phyloP scores from a whole-genome alignment of 2,888 invertebrate genomes.

The Nephrotoma flavescens region DNA sequence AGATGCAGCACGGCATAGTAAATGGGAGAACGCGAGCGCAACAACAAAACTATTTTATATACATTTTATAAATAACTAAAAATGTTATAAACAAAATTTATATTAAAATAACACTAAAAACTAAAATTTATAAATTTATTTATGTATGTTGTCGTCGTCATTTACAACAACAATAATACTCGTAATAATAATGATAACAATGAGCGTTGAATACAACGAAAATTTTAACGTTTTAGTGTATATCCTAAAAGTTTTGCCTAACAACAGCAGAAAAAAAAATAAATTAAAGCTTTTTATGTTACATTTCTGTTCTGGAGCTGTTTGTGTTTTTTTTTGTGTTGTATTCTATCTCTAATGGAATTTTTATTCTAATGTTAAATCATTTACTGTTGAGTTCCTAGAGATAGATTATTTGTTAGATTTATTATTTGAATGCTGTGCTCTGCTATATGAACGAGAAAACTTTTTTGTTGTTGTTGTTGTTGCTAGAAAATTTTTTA shows the following conservation, averaged over 20 bases:
- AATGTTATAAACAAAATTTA: neutral
- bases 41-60: neutral
- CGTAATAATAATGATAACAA: neutral
- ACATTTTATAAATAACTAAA: neutral
- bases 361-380: neutral
- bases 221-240: neutral
- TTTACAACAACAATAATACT: neutral
- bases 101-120: neutral
- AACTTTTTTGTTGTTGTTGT: neutral
- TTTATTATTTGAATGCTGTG: neutral
- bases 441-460: neutral
- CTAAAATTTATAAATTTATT: neutral
- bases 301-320: neutral
- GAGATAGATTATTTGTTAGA: neutral
- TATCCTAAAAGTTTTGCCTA: neutral
- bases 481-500: neutral
- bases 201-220: neutral
- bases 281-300: neutral
- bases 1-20: neutral
- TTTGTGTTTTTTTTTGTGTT: neutral
- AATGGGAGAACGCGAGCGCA: neutral
- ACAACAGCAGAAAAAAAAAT: neutral
- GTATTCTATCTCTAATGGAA: neutral
- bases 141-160: neutral
- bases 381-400: neutral